Conservation (phyloP, 2,113 vertebrate genomes). For the Elephantulus edwardii region DNA sequence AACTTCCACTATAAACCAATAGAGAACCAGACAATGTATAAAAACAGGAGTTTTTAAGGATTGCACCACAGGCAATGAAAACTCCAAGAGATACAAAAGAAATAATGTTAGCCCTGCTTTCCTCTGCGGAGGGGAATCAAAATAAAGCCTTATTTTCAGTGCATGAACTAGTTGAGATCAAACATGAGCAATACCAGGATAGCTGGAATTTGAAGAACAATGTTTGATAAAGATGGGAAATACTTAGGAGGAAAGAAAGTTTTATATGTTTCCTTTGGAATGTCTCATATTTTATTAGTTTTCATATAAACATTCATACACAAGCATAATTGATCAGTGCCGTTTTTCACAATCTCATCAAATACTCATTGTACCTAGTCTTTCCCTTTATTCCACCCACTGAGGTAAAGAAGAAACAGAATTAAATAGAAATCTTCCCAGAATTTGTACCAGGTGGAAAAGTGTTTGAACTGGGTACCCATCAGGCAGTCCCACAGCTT, state of each 20-base stretch:
- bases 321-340: no score
- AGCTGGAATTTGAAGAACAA: background rate
- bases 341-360: no score
- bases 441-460: background rate
- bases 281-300: background rate
- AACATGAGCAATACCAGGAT: background rate
- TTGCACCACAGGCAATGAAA: background rate
- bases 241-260: background rate
- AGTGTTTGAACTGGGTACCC: background rate
- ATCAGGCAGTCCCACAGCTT: background rate
- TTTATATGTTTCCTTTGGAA: background rate
- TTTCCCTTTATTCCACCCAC: background rate
- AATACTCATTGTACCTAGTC: no score
- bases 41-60: background rate
- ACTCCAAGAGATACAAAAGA: background rate
- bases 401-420: background rate
- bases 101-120: background rate
- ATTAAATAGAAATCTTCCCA: background rate
- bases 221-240: background rate
- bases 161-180: background rate
- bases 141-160: background rate
- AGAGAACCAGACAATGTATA: background rate
- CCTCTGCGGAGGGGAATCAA: background rate
- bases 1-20: background rate
- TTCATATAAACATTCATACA: no score